Evolutionary conservation across 2,888 invertebrate genomes (phyloP).

Genomic region (Aproaerema taeniolella): DNA sequence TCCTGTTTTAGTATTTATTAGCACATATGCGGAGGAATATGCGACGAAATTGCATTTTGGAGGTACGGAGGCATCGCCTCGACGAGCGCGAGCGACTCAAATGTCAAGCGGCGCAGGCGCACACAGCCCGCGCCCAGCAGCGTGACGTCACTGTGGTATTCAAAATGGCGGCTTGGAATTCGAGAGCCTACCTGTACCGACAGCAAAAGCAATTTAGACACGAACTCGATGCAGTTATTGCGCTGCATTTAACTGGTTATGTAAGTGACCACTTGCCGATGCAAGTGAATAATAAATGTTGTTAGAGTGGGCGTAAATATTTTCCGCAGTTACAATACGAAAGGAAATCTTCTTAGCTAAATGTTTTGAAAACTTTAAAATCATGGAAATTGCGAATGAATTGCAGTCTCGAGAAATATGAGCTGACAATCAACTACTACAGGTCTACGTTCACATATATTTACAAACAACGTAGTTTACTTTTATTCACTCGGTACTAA

Average conservation of each 20-base stretch:
- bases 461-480: no score
- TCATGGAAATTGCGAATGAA: no score
- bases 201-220: conserved; percentile 13
- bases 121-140: conserved; percentile 63
- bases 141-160: conserved; percentile 73
- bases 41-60: conserved; percentile 65
- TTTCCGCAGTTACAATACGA: neutral
- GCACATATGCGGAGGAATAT: conserved; percentile 54
- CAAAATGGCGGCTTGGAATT: conserved; percentile 74
- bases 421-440: no score
- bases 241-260: conserved; percentile 1
- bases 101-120: conserved; percentile 60
- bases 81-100: conserved; percentile 60
- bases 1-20: conserved; percentile 45
- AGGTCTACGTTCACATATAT: no score
- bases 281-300: conserved; percentile 3
- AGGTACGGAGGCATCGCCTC: conserved; percentile 61
- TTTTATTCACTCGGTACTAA: conserved; percentile 31
- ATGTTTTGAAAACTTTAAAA: no score
- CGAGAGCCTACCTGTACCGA: conserved; percentile 56
- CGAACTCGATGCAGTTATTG: conserved; percentile 2
- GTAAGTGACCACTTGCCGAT: neutral
- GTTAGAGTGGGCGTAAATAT: neutral
- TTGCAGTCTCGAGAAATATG: no score
- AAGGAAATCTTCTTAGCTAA: conserved; percentile 3